A percentile compares a stretch with the other conserved stretches of the same genome.
Evolutionary conservation across 2,888 invertebrate species (phyloP).

Genomic region (Drosophila pseudotalamancana): DNA sequence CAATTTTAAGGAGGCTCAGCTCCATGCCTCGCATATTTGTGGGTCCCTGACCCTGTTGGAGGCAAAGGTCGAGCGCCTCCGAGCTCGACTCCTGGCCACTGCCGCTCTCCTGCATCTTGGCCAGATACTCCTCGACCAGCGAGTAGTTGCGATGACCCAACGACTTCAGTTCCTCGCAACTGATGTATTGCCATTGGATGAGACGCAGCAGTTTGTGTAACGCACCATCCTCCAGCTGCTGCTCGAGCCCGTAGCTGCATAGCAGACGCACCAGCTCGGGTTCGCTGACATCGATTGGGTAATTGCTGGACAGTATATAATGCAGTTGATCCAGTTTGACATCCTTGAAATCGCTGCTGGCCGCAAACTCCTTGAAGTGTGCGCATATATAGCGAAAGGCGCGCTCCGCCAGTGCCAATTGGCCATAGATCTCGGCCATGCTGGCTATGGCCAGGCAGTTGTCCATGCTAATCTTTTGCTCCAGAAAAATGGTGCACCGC

Average conservation of each 20-base stretch:
- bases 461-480: slow-evolving; percentile 88
- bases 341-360: slow-evolving; percentile 86
- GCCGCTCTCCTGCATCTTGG: slow-evolving; percentile 13
- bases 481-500: slow-evolving; percentile 88
- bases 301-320: slow-evolving; percentile 87
- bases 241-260: slow-evolving; percentile 50
- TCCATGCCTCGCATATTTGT: slow-evolving; percentile 88
- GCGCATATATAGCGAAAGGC: slow-evolving; percentile 88
- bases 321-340: slow-evolving; percentile 87
- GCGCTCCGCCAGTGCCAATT: slow-evolving; percentile 86
- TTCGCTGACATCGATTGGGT: slow-evolving; percentile 86
- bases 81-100: not conserved
- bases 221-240: slow-evolving; percentile 44
- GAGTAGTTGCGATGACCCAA: slow-evolving; percentile 45
- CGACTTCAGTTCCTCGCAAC: slow-evolving; percentile 37
- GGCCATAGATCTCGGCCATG: slow-evolving; percentile 88
- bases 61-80: slow-evolving; percentile 11
- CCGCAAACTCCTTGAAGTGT: slow-evolving; percentile 87
- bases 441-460: slow-evolving; percentile 90
- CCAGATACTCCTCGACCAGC: slow-evolving; percentile 49
- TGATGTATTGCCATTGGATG: slow-evolving; percentile 59
- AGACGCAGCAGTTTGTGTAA: slow-evolving; percentile 45
- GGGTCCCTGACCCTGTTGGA: slow-evolving; percentile 41
- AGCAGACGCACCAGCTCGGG: slow-evolving; percentile 57
- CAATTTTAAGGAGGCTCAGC: slow-evolving; percentile 88